Conservation (phyloP, 2,888 invertebrate genomes). For the Hypsopygia costalis region DNA sequence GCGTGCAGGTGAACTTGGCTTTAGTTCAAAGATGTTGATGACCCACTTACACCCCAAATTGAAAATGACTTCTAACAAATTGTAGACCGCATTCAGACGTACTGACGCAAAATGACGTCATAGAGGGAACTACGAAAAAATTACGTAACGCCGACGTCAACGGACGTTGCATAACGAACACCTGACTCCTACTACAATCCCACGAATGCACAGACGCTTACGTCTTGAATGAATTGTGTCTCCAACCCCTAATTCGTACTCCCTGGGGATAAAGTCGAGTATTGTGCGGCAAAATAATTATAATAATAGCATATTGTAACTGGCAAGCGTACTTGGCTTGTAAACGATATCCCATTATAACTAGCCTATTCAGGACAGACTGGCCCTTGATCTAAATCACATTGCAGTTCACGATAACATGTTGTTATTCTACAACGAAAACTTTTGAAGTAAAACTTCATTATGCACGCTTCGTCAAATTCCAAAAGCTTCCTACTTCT, state of each 20-base stretch:
- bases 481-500: too few species aligned
- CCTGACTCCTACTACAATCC: slow-evolving; percentile 34
- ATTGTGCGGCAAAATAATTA: slow-evolving; percentile 29
- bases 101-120: slow-evolving; percentile 20
- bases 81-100: too few species aligned
- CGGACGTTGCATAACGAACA: slow-evolving; percentile 31
- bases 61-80: too few species aligned
- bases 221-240: slow-evolving; percentile 29
- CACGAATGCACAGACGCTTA: slow-evolving; percentile 17
- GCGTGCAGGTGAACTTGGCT: too few species aligned
- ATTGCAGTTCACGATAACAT: slow-evolving; percentile 15
- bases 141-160: slow-evolving; percentile 22
- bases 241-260: slow-evolving; percentile 13
- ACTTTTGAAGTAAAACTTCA: too few species aligned
- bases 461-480: too few species aligned
- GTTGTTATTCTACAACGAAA: too few species aligned
- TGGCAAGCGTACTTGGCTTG: slow-evolving; percentile 69
- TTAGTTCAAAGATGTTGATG: too few species aligned
- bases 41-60: too few species aligned
- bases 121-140: slow-evolving; percentile 18
- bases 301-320: slow-evolving; percentile 62
- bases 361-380: slow-evolving; percentile 46
- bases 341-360: slow-evolving; percentile 65
- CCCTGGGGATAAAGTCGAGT: slow-evolving; percentile 35
- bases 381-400: slow-evolving; percentile 68